A percentile compares a stretch with the other conserved stretches of the same genome.
phyloP scores from a whole-genome alignment of 2,797 vertebrate genomes.

The Ambastaia sidthimunki region DNA sequence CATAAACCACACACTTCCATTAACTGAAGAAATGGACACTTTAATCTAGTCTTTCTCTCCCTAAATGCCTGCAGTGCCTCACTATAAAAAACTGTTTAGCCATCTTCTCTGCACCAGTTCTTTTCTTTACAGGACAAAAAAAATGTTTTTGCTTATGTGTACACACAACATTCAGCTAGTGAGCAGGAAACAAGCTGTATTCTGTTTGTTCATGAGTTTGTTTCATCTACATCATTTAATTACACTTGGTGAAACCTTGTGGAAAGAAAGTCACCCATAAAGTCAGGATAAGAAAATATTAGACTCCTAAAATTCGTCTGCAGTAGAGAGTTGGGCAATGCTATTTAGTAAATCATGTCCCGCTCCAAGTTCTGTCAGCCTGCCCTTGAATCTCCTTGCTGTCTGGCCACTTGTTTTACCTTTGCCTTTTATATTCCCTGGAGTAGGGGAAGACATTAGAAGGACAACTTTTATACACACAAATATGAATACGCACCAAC shows the following conservation, averaged over 20 bases:
- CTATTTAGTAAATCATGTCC: conserved; percentile 28
- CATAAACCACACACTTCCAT: conserved; percentile 29
- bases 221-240: conserved; percentile 34
- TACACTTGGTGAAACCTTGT: conserved; percentile 35
- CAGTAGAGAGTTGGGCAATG: conserved; percentile 10
- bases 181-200: background rate
- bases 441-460: conserved; percentile 31
- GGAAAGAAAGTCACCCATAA: conserved; percentile 40
- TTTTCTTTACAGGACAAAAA: conserved; percentile 12
- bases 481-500: conserved; percentile 35
- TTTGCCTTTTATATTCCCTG: conserved; percentile 8
- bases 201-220: conserved; percentile 8
- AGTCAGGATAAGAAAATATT: background rate
- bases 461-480: conserved; percentile 36
- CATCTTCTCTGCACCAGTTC: conserved; percentile 29
- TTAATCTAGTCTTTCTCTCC: conserved; percentile 43
- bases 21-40: conserved; percentile 36
- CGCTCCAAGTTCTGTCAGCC: background rate
- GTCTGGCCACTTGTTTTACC: conserved; percentile 10
- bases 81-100: conserved; percentile 10
- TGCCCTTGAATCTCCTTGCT: conserved; percentile 27
- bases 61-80: conserved; percentile 19
- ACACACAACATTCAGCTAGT: conserved; percentile 24
- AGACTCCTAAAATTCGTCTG: conserved; percentile 18
- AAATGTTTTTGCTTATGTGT: conserved; percentile 21